Evolutionary conservation across 2,888 invertebrate species (phyloP).

Genomic region (Pheosia tremula): DNA sequence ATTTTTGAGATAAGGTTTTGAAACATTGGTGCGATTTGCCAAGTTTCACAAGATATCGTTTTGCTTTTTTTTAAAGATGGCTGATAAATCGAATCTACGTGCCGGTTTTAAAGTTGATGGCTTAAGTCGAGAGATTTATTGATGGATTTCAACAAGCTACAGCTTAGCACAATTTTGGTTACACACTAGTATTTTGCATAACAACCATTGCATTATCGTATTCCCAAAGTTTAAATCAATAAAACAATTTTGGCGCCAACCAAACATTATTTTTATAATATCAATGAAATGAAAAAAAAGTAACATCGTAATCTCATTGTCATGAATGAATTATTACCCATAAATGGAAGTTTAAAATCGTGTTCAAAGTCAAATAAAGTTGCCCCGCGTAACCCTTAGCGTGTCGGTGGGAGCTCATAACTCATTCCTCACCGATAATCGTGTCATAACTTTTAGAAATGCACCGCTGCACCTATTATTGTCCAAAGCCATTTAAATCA

Average conservation of each 20-base stretch:
- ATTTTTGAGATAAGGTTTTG: background rate
- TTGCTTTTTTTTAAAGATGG: background rate
- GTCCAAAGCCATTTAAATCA: slow-evolving; percentile 24
- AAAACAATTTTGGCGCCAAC: too few relatives aligned
- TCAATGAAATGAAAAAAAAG: too few relatives aligned
- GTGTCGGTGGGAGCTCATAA: slow-evolving; percentile 48
- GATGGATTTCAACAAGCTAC: background rate
- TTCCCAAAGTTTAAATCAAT: too few relatives aligned
- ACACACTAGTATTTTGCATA: too few relatives aligned
- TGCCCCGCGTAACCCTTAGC: slow-evolving; percentile 29
- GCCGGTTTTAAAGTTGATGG: background rate
- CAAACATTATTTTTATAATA: too few relatives aligned
- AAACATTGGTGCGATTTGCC: slow-evolving; percentile 1
- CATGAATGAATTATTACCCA: slow-evolving; percentile 2
- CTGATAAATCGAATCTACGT: background rate
- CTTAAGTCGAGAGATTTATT: slow-evolving; percentile 1
- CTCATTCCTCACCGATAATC: slow-evolving; percentile 63
- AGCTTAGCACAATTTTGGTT: background rate
- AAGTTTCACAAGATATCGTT: slow-evolving; percentile 2
- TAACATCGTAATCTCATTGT: too few relatives aligned
- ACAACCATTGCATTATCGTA: too few relatives aligned
- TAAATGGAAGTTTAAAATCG: slow-evolving; percentile 17
- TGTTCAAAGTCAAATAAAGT: slow-evolving; percentile 40
- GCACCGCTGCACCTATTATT: slow-evolving; percentile 39
- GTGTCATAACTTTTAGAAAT: slow-evolving; percentile 65